phyloP scores from a whole-genome alignment of 2,888 invertebrate species.

The Zygaena filipendulae region DNA sequence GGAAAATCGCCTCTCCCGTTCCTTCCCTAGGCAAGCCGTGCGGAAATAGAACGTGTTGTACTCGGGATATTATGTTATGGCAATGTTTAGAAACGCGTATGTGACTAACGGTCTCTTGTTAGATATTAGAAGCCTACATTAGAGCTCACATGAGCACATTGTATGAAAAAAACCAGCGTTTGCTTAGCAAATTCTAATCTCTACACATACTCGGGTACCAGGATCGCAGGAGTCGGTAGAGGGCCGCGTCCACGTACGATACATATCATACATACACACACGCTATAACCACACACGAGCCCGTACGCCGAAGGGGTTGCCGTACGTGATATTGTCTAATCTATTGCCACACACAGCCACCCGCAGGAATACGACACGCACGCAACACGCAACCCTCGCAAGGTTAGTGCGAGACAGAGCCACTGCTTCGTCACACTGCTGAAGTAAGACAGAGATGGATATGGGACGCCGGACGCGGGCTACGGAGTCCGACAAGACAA shows the following conservation, averaged over 20 bases:
- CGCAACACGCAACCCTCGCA: constrained; percentile 32
- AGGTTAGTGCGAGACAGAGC: constrained; percentile 40
- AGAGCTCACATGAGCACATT: constrained; percentile 20
- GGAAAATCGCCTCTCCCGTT: too few relatives aligned
- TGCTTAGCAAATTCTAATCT: constrained; percentile 68
- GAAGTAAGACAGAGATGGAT: constrained; percentile 52
- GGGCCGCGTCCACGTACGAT: constrained; percentile 46
- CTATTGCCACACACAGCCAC: constrained; percentile 38
- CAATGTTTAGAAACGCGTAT: too few relatives aligned
- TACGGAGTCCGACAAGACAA: constrained; percentile 36
- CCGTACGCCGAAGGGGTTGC: constrained; percentile 53
- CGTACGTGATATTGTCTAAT: constrained; percentile 38
- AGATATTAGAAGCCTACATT: constrained; percentile 34
- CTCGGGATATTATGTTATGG: too few relatives aligned
- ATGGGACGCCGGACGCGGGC: constrained; percentile 22
- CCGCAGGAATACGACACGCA: constrained; percentile 22
- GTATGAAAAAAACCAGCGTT: constrained; percentile 61
- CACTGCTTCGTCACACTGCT: constrained; percentile 13
- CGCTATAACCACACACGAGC: constrained; percentile 54
- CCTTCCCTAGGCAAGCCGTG: too few relatives aligned
- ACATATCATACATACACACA: constrained; percentile 44
- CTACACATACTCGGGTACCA: constrained; percentile 64
- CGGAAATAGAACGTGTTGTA: too few relatives aligned
- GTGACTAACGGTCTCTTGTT: too few relatives aligned
- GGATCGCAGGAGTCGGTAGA: constrained; percentile 42